Evolutionary conservation across 1,140 invertebrate genomes (phyloP), one percentile per base, ranked within the genome.

Genomic region (Heliconius melpomene): DNA sequence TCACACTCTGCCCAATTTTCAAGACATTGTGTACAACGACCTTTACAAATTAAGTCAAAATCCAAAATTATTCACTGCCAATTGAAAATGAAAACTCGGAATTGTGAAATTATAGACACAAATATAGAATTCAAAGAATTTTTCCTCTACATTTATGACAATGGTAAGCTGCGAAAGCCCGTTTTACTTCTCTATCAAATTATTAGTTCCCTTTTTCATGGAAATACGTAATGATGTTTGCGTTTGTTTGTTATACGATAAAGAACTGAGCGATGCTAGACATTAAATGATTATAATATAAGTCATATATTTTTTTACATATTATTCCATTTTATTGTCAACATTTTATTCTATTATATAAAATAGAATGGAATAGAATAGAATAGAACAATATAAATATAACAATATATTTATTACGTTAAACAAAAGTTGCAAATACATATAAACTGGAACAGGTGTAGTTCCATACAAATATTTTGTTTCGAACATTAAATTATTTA

Each of bases 171-270:
- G 23, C 23, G 57, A 23, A 60, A 60, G 57, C 8, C 57, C 57
- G 23, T 60, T 60, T 60, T 23, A 23, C 57, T 60, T 60, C 23
- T 60, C n/a, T 60, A 60, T 26, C 57, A 60, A 60, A 60, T 60
- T 11, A n/a, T n/a, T 60, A 60, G 57, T 60, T 60, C 57, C 23
- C 23, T 23, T 60, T 60, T 60, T n/a, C 9, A 60, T 60, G 57
- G 57, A 60, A 60, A 60, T 60, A 3, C n/a, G 9, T 60, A 60
- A 60, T 23, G 57, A 60, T 26, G 23, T 60, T 60, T 60, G 57
- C 57, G 57, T 60, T 60, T n/a, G 57, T 60, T 60, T 60, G 57
- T 60, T 26, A 60, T 9, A 60, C 57, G n/a, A 9, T 60, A 60
- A 60, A 60, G 57, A 60, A 60, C 23, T 60, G 57, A 26, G n/a